A percentile compares a stretch with the other conserved stretches of the same genome.
Evolutionary conservation across 2,888 invertebrate species (phyloP).

Genomic region (Augochlorella aurata): DNA sequence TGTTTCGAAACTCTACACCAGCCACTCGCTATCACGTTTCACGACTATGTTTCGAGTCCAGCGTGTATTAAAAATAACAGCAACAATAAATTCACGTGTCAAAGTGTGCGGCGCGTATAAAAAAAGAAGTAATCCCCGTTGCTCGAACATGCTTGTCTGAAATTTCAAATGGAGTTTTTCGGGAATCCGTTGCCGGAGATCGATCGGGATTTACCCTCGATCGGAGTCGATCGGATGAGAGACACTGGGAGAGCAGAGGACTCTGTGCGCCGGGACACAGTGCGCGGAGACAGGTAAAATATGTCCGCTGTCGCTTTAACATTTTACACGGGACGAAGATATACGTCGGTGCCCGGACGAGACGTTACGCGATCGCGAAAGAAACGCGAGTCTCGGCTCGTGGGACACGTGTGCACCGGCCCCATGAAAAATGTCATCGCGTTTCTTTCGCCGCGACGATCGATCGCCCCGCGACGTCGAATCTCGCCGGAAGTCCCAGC

Average conservation of each 20-base stretch:
- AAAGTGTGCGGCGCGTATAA: not conserved
- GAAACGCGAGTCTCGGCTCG: conserved; percentile 37
- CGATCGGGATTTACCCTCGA: conserved; percentile 13
- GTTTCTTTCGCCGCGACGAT: conserved; percentile 42
- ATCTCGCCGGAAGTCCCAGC: conserved; percentile 27
- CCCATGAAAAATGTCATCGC: conserved; percentile 52
- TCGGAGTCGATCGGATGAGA: conserved; percentile 40
- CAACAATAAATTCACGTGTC: conserved; percentile 45
- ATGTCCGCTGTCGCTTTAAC: conserved; percentile 52
- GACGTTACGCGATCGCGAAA: conserved; percentile 40
- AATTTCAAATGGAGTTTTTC: not conserved
- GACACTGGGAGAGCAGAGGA: conserved; percentile 29
- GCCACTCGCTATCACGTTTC: conserved; percentile 41
- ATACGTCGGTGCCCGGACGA: conserved; percentile 39
- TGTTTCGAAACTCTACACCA: conserved; percentile 45
- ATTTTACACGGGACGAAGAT: conserved; percentile 59
- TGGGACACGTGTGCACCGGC: conserved; percentile 29
- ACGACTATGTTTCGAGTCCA: conserved; percentile 43
- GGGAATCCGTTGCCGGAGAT: not conserved
- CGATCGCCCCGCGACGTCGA: conserved; percentile 35
- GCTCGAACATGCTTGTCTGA: not conserved
- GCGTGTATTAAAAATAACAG: conserved; percentile 44
- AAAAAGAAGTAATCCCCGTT: not conserved
- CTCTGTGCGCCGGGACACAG: not conserved
- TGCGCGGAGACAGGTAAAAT: conserved; percentile 40